phyloP scores from a whole-genome alignment of 2,797 vertebrate species.

The Hoplostethus atlanticus region DNA sequence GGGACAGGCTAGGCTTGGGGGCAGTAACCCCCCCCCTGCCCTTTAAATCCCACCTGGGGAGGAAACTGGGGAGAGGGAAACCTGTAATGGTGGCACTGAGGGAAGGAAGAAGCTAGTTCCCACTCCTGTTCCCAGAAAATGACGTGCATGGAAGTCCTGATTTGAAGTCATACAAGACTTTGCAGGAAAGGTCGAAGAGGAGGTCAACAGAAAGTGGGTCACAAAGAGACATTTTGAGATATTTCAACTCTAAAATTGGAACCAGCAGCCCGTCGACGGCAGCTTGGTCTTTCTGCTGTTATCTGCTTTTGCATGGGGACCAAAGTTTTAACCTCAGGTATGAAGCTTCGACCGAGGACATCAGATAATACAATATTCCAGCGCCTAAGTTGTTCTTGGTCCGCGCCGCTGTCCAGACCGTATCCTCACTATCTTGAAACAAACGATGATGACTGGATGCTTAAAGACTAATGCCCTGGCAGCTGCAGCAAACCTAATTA shows the following conservation, averaged over 20 bases:
- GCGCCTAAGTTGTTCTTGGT: slow-evolving; percentile 16
- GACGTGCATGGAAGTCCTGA: too few relatives aligned
- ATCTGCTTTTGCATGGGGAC: slow-evolving; percentile 15
- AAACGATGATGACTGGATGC: slow-evolving; percentile 30
- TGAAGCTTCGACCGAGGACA: slow-evolving; percentile 24
- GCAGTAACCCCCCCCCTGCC: slow-evolving; percentile 65
- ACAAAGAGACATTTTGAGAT: background rate
- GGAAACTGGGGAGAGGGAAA: slow-evolving; percentile 63
- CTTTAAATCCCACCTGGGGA: slow-evolving; percentile 71
- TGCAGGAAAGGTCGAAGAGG: too few relatives aligned
- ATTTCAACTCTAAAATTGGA: slow-evolving; percentile 17
- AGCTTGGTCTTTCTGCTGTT: slow-evolving; percentile 14
- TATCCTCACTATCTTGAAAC: slow-evolving; percentile 1
- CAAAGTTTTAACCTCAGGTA: slow-evolving; percentile 42
- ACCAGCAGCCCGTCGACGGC: slow-evolving; percentile 25
- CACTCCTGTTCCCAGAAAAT: slow-evolving; percentile 21
- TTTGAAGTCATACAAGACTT: too few relatives aligned
- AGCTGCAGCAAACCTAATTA: slow-evolving; percentile 31
- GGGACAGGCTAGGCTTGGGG: slow-evolving; percentile 70
- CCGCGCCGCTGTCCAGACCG: slow-evolving; percentile 13
- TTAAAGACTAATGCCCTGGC: slow-evolving; percentile 18
- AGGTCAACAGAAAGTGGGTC: too few relatives aligned
- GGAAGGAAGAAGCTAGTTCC: slow-evolving; percentile 45
- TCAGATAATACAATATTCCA: slow-evolving; percentile 52
- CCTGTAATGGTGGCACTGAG: slow-evolving; percentile 55